A percentile compares a stretch with the other conserved stretches of the same genome.
phyloP scores from a whole-genome alignment of 2,797 vertebrate genomes.

The Mormyrus hasselquistii region DNA sequence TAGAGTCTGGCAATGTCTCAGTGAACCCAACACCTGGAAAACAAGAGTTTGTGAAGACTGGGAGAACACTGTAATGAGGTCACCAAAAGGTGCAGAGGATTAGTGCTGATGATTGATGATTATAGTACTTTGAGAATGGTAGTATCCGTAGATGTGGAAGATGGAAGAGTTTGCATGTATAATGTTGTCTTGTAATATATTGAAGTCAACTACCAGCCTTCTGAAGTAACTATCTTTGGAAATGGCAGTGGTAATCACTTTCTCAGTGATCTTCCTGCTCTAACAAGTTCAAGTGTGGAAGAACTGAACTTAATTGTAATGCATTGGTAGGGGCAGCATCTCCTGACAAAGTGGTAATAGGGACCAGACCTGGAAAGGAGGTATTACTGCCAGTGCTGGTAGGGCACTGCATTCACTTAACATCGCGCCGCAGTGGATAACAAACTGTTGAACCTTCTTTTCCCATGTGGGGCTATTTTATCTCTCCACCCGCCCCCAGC shows the following conservation, averaged over 20 bases:
- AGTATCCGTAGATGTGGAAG: neutral
- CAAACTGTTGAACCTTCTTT: slow-evolving; percentile 53
- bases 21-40: neutral
- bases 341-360: slow-evolving; percentile 5
- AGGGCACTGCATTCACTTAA: slow-evolving; percentile 59
- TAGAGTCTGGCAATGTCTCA: neutral
- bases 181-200: neutral
- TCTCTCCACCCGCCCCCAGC: slow-evolving; percentile 44
- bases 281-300: slow-evolving; percentile 6
- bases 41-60: neutral
- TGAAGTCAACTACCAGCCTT: neutral
- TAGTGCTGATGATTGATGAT: neutral
- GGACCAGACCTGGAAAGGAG: slow-evolving; percentile 4
- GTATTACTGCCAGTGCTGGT: slow-evolving; percentile 24
- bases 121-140: neutral
- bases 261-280: neutral
- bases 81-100: neutral
- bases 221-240: neutral
- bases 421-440: slow-evolving; percentile 57
- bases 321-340: neutral
- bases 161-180: neutral
- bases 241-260: neutral
- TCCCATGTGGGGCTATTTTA: slow-evolving; percentile 61
- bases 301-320: slow-evolving; percentile 1
- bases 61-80: neutral